Conservation (phyloP, 2,797 vertebrate species). For the Neosilurus hyrtlii region DNA sequence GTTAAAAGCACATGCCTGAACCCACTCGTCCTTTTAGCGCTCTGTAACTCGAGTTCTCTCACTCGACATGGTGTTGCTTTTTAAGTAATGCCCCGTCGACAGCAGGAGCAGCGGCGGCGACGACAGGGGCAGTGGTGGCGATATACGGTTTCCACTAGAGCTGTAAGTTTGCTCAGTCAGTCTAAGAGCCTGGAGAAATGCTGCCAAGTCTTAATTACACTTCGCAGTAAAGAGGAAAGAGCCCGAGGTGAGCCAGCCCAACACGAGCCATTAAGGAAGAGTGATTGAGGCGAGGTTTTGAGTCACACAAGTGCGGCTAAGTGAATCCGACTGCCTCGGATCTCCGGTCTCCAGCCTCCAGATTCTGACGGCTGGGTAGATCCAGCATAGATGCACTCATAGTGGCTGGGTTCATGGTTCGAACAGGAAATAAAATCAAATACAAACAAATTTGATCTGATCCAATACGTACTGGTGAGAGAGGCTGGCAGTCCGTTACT, state of each 20-base stretch:
- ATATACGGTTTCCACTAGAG: conserved; percentile 59
- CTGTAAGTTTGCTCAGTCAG: conserved; percentile 63
- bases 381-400: conserved; percentile 44
- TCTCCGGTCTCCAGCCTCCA: not conserved
- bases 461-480: too few species aligned
- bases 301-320: conserved; percentile 69
- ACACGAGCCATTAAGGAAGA: conserved; percentile 73
- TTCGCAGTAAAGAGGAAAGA: conserved; percentile 64
- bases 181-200: conserved; percentile 63
- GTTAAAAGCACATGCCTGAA: conserved; percentile 35
- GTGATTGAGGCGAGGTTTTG: conserved; percentile 63
- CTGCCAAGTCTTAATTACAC: conserved; percentile 73
- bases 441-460: too few species aligned
- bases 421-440: not conserved
- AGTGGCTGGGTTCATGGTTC: not conserved
- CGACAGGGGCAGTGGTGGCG: conserved; percentile 17
- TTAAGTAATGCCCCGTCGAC: conserved; percentile 38
- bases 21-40: conserved; percentile 30
- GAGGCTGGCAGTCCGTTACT: too few species aligned
- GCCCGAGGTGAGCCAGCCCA: conserved; percentile 59
- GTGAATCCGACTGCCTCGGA: conserved; percentile 73
- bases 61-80: conserved; percentile 49
- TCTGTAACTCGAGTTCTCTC: conserved; percentile 42
- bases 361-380: conserved; percentile 67
- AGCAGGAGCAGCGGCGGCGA: not conserved